Evolutionary conservation across 1,140 invertebrate species (phyloP), one percentile per base, ranked within the genome.

Genomic region (Nasonia giraulti): DNA sequence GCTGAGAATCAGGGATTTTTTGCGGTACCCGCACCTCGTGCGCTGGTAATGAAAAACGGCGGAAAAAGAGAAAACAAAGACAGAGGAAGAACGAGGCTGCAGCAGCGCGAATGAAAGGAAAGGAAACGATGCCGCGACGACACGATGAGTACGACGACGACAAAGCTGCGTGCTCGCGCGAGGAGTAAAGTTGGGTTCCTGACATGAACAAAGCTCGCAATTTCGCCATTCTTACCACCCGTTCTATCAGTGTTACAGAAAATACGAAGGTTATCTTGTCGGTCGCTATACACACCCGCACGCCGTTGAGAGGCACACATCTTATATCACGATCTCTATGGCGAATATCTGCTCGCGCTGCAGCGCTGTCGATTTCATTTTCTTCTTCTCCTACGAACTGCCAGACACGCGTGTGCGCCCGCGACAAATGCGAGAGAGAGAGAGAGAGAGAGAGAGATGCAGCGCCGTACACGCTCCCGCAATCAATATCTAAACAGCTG

Each of bases 171-270:
- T 23, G 17, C 23, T 40, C n/a, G 83, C n/a, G 83, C 12, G 74
- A 44, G 12, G 8, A 75, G 82, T 78, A 76, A 76, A 76, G 76
- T 83, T 85, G 27, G 87, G 82, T 87, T 88, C 87, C 85, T 90
- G 89, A 89, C 89, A 87, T 84, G 88, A 90, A 88, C 88, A 89
- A 89, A 89, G 89, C 87, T 90, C 86, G 87, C 89, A 89, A 89
- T 90, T 90, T 89, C 88, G 82, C 85, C 87, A 87, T 87, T 88
- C 88, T 89, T 89, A 87, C 73, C 85, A 85, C 44, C 87, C 80
- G 85, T 88, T 88, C 86, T 85, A 76, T 84, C 87, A 74, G 82
- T 83, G 88, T 88, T 88, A 87, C 84, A 81, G 74, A 74, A 88
- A 88, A 89, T 88, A 89, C 87, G 82, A 80, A 87, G 87, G 81